A percentile compares a stretch with the other conserved stretches of the same genome.
Evolutionary conservation across 2,888 invertebrate species (phyloP).

Genomic region (Nezara viridula): DNA sequence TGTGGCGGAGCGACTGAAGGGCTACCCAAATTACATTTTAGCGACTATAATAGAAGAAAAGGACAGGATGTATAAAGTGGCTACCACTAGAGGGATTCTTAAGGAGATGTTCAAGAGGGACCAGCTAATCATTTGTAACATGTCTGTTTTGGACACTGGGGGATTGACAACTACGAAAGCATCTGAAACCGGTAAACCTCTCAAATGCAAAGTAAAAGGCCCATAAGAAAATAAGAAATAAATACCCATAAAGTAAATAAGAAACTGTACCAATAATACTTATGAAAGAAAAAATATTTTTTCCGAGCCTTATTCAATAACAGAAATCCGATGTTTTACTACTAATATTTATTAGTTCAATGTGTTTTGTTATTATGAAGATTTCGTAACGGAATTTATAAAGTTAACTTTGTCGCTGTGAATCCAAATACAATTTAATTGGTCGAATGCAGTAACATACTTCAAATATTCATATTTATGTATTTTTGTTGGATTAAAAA

Average conservation of each 20-base stretch:
- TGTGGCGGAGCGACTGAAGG: background rate
- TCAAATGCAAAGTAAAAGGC: background rate
- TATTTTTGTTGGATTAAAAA: no score
- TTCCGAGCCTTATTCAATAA: background rate
- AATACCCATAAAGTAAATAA: no score
- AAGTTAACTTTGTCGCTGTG: background rate
- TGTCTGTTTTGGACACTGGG: no score
- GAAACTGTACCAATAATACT: background rate
- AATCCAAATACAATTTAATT: background rate
- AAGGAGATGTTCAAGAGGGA: slow-evolving; percentile 3
- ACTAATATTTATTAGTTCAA: background rate
- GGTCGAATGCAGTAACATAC: no score
- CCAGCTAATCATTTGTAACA: background rate
- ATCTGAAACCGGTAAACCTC: no score
- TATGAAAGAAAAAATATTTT: background rate
- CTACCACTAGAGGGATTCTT: background rate
- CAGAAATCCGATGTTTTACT: background rate
- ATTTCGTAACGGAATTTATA: background rate
- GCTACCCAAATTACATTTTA: slow-evolving; percentile 3
- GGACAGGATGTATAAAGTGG: slow-evolving; percentile 3
- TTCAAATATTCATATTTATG: no score
- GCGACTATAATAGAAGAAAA: slow-evolving; percentile 1
- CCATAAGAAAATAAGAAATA: no score
- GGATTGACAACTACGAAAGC: background rate
- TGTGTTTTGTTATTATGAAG: background rate